These are phyloP conservation scores for Nycteola revayana DNA, from an alignment of 2,888 invertebrate species.

Conservation along the genomic window DNA sequence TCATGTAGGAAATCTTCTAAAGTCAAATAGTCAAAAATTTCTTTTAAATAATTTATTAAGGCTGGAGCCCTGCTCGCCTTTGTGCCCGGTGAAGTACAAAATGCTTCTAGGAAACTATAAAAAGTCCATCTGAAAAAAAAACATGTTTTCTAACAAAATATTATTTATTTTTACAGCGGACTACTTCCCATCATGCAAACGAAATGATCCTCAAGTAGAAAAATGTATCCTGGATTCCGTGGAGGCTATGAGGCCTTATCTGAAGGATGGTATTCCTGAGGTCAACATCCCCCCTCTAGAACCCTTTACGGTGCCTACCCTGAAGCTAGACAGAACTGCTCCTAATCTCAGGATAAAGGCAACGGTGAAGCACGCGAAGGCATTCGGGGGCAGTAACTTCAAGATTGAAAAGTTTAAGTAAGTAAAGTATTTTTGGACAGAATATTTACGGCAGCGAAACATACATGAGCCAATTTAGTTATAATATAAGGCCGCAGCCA, in stretches of 20 bases:
- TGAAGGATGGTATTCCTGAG: constrained; percentile 41
- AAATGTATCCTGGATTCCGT: constrained; percentile 64
- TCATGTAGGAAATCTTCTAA: too few species aligned
- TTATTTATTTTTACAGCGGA: constrained; percentile 44
- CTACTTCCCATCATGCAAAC: constrained; percentile 40
- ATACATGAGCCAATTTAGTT: too few species aligned
- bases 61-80: too few species aligned
- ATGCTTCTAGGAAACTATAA: too few species aligned
- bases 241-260: constrained; percentile 63
- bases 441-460: too few species aligned
- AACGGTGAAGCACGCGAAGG: constrained; percentile 83
- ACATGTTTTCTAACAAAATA: too few species aligned
- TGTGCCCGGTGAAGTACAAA: too few species aligned
- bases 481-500: too few species aligned
- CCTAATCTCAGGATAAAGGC: constrained; percentile 87
- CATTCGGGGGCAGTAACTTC: constrained; percentile 84
- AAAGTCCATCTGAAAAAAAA: too few species aligned
- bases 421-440: too few species aligned
- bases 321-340: constrained; percentile 85
- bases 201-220: constrained; percentile 41
- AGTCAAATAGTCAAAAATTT: too few species aligned
- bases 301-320: constrained; percentile 85
- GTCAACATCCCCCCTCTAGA: constrained; percentile 64
- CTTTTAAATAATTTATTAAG: too few species aligned
- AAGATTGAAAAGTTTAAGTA: constrained; percentile 85